A percentile compares a stretch with the other conserved stretches of the same genome.
Evolutionary conservation across 1,140 invertebrate genomes (phyloP).

Genomic region (Pseudomyrmex cubaensis): DNA sequence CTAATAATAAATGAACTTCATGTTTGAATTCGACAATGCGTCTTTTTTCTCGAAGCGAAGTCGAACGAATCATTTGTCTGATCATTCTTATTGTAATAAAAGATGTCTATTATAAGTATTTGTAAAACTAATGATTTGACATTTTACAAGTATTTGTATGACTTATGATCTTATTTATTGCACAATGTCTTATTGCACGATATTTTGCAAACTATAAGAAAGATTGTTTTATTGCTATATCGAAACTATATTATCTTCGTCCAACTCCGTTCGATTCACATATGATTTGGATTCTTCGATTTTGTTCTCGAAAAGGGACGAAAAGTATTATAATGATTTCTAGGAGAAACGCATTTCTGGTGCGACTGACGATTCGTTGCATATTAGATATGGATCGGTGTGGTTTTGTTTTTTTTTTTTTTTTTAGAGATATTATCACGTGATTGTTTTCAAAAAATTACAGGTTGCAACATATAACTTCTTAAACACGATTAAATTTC

Average conservation of each 20-base stretch:
- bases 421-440: slow-evolving; percentile 20
- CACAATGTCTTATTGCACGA: slow-evolving; percentile 28
- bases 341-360: slow-evolving; percentile 3
- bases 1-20: slow-evolving; percentile 35
- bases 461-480: background rate
- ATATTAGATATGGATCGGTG: slow-evolving; percentile 40
- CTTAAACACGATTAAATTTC: slow-evolving; percentile 1
- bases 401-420: background rate
- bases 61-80: slow-evolving; percentile 1
- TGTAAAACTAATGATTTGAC: background rate
- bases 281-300: background rate
- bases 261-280: slow-evolving; percentile 22
- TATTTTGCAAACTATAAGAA: background rate
- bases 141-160: background rate
- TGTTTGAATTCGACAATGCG: slow-evolving; percentile 7
- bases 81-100: slow-evolving; percentile 15
- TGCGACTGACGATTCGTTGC: slow-evolving; percentile 45
- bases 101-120: background rate
- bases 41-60: background rate
- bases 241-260: background rate
- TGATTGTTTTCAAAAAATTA: slow-evolving; percentile 6
- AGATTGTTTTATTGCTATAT: slow-evolving; percentile 36
- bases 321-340: slow-evolving; percentile 3
- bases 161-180: no score
- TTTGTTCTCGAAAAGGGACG: background rate